Percentiles rank a stretch among this genome's conserved stretches.
phyloP scores from a whole-genome alignment of 2,888 invertebrate genomes.

The Chironomus tentans region DNA sequence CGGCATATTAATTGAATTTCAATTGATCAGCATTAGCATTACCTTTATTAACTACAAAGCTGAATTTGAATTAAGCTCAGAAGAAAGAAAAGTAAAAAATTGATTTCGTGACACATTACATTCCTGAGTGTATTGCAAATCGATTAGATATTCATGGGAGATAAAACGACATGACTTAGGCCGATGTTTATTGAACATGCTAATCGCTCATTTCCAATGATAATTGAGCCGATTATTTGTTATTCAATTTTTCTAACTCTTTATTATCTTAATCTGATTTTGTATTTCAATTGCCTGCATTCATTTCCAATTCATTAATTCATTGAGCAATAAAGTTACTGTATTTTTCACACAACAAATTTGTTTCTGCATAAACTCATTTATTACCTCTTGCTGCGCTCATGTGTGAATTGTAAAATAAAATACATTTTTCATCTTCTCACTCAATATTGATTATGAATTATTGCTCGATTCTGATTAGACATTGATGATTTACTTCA shows the following conservation, averaged over 20 bases:
- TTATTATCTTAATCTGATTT: too few relatives aligned
- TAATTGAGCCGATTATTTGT: not conserved
- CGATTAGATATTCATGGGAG: not conserved
- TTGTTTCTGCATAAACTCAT: not conserved
- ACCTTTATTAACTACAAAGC: not conserved
- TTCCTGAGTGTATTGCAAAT: not conserved
- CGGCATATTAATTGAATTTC: not conserved
- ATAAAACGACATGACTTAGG: not conserved
- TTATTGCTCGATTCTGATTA: not conserved
- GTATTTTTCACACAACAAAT: not conserved
- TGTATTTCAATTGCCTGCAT: too few relatives aligned
- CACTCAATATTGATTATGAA: not conserved
- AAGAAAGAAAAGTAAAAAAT: not conserved
- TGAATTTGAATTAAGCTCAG: not conserved
- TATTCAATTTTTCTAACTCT: too few relatives aligned
- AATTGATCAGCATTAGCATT: not conserved
- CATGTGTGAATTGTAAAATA: not conserved
- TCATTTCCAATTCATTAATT: too few relatives aligned
- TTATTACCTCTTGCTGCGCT: not conserved
- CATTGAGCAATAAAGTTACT: too few relatives aligned
- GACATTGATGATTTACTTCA: conserved; percentile 2
- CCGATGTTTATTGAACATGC: not conserved
- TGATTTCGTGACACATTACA: not conserved
- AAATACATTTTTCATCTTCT: too few relatives aligned
- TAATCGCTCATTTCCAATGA: not conserved